Evolutionary conservation across 2,888 invertebrate genomes (phyloP).

Genomic region (Achlya flavicornis): DNA sequence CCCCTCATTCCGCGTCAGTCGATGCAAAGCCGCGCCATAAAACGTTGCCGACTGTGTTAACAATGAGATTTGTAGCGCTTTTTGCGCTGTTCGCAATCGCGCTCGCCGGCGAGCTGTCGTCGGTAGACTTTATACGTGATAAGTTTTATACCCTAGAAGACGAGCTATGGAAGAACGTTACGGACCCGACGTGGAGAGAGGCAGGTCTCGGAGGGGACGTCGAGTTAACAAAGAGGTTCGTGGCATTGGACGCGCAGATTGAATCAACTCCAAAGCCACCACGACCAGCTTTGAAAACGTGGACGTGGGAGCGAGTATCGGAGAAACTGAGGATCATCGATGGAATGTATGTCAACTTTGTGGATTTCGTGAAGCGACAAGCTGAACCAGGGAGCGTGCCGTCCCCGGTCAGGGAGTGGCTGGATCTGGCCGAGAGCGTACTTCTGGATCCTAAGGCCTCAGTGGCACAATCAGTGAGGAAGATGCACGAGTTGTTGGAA

Average conservation of each 20-base stretch:
- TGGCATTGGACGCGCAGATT: conserved; percentile 80
- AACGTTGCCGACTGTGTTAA: conserved; percentile 41
- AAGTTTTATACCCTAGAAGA: conserved; percentile 84
- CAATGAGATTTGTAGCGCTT: conserved; percentile 68
- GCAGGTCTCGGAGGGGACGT: conserved; percentile 77
- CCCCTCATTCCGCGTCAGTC: conserved; percentile 60
- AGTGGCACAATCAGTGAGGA: conserved; percentile 82
- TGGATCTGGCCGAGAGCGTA: conserved; percentile 86
- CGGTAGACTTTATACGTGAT: conserved; percentile 85
- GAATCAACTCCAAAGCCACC: conserved; percentile 59
- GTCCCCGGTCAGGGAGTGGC: conserved; percentile 72
- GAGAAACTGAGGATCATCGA: conserved; percentile 85
- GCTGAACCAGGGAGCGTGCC: conserved; percentile 64
- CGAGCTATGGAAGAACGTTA: conserved; percentile 75
- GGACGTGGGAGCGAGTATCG: conserved; percentile 86
- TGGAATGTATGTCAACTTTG: conserved; percentile 87
- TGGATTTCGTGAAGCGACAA: conserved; percentile 82
- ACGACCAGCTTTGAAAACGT: conserved; percentile 66
- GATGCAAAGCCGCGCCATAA: conserved; percentile 61
- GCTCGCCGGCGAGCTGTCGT: conserved; percentile 56
- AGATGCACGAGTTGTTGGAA: conserved; percentile 85
- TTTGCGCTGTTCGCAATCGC: conserved; percentile 56
- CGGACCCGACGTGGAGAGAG: conserved; percentile 65
- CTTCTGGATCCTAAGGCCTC: conserved; percentile 85
- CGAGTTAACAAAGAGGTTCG: conserved; percentile 83